A percentile compares a stretch with the other conserved stretches of the same genome.
phyloP scores from a whole-genome alignment of 2,113 vertebrate species.

The Rana temporaria region DNA sequence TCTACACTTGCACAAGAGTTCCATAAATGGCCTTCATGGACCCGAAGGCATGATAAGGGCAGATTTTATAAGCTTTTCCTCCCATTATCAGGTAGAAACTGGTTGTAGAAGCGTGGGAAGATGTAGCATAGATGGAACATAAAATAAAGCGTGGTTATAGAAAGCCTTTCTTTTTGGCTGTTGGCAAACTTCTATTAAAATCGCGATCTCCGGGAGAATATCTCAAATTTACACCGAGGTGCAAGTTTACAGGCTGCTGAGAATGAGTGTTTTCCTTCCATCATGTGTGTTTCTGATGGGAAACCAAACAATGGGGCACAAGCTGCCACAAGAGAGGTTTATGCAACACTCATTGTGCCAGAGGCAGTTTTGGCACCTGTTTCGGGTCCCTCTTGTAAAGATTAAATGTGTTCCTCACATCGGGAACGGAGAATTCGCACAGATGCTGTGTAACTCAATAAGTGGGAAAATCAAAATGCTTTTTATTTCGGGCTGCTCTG shows the following conservation, averaged over 20 bases:
- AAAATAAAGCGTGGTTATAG: no score
- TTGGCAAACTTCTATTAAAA: no score
- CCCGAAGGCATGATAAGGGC: no score
- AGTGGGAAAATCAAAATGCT: neutral
- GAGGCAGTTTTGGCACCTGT: constrained; percentile 17
- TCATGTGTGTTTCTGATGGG: neutral
- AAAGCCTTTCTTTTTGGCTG: no score
- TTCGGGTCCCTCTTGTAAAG: neutral
- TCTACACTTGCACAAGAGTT: no score
- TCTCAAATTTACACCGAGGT: neutral
- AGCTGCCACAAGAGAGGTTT: constrained; percentile 1
- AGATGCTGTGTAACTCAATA: neutral
- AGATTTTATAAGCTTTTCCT: no score
- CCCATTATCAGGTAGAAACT: no score
- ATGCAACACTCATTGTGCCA: neutral
- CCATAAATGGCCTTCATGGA: no score
- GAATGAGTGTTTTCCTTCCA: neutral
- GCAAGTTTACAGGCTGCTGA: neutral
- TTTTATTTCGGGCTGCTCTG: neutral
- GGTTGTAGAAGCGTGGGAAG: no score
- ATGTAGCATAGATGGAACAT: no score
- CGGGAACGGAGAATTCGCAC: neutral
- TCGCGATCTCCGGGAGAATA: no score
- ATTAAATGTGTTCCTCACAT: neutral
- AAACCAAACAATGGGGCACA: constrained; percentile 9